Evolutionary conservation across 2,113 vertebrate species (phyloP).

Genomic region (Microcebus griseorufus): DNA sequence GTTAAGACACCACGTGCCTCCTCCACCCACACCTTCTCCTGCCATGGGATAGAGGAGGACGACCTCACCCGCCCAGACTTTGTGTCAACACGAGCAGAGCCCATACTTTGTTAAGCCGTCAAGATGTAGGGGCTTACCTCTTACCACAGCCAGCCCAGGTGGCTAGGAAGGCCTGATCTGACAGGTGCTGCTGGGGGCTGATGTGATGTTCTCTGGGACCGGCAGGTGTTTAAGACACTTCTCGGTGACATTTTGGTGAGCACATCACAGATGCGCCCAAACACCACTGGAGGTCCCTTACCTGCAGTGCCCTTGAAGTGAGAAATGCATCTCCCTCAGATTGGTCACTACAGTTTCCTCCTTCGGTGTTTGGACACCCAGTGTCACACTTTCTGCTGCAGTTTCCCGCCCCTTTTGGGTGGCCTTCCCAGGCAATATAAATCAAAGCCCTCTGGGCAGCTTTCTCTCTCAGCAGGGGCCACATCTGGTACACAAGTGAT

Average conservation of each 20-base stretch:
- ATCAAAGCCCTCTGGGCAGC: neutral
- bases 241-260: neutral
- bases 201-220: neutral
- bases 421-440: neutral
- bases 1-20: neutral
- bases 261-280: neutral
- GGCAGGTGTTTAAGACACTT: neutral
- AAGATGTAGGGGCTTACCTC: neutral
- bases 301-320: neutral
- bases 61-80: neutral
- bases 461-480: neutral
- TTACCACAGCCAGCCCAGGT: neutral
- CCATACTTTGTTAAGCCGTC: neutral
- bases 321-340: neutral
- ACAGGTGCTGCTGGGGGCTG: neutral
- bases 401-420: neutral
- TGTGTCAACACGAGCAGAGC: neutral
- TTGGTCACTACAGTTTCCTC: neutral
- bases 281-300: neutral
- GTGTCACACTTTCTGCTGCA: neutral
- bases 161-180: neutral
- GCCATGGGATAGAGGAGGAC: neutral
- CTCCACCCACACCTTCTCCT: neutral
- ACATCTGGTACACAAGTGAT: neutral
- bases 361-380: neutral